These are phyloP conservation scores for Troides aeacus DNA, from an alignment of 2,888 invertebrate species.

Conservation along the genomic window DNA sequence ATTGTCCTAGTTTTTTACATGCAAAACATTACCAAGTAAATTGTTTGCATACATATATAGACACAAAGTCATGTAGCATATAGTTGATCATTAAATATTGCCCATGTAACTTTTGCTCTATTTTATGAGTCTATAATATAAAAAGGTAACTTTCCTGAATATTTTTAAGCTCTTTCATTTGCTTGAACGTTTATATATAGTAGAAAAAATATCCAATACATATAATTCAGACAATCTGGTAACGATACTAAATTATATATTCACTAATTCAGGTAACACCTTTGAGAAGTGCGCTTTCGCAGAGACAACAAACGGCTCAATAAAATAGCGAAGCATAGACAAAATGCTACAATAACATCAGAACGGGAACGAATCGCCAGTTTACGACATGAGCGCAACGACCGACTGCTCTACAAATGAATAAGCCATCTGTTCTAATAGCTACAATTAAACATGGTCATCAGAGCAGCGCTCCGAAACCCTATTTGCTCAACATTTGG, in stretches of 20 bases:
- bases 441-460: conserved; percentile 78
- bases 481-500: conserved; percentile 58
- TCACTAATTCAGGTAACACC: conserved; percentile 45
- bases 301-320: conserved; percentile 74
- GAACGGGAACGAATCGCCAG: conserved; percentile 78
- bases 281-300: conserved; percentile 51
- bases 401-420: conserved; percentile 80
- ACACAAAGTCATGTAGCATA: too few species aligned
- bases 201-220: not conserved
- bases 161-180: too few species aligned
- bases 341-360: conserved; percentile 80
- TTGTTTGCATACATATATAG: too few species aligned
- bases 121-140: too few species aligned
- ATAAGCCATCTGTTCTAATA: conserved; percentile 80
- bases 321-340: conserved; percentile 78
- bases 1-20: too few species aligned
- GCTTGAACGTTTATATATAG: too few species aligned
- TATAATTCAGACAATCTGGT: not conserved
- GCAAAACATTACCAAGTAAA: too few species aligned
- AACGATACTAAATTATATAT: not conserved
- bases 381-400: conserved; percentile 78
- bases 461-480: conserved; percentile 51
- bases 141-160: too few species aligned
- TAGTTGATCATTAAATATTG: too few species aligned
- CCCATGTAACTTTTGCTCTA: too few species aligned